Evolutionary conservation across 2,113 vertebrate genomes (phyloP).

Genomic region (Fukomys damarensis): DNA sequence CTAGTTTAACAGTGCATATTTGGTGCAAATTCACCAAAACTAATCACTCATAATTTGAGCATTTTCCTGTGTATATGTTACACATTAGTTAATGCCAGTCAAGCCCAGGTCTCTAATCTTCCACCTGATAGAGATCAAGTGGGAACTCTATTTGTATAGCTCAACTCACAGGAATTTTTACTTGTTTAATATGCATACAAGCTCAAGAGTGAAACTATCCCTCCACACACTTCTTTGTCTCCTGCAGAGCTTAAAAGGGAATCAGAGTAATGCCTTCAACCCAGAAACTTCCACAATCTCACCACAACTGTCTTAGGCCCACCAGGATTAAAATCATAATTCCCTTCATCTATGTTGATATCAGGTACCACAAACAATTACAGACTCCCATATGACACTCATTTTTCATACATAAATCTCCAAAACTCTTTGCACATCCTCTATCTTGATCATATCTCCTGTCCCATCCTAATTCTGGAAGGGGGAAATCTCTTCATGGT

Average conservation of each 20-base stretch:
- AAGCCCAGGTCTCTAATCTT: not conserved
- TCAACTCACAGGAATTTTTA: not conserved
- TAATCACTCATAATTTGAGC: not conserved
- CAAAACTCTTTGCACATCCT: not conserved
- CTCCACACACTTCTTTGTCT: not conserved
- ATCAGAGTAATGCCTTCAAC: not conserved
- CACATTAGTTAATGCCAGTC: not conserved
- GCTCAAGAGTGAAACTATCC: not conserved
- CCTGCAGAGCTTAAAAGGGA: not conserved
- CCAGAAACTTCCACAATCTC: not conserved
- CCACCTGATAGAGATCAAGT: not conserved
- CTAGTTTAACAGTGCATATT: not conserved
- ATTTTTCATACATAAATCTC: not conserved
- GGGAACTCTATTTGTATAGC: not conserved
- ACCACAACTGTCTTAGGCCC: not conserved
- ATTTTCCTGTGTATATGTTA: not conserved
- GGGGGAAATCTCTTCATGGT: not conserved
- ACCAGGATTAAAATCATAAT: not conserved
- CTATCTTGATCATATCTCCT: not conserved
- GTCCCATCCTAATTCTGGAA: not conserved
- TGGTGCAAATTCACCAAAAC: not conserved
- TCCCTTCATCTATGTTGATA: not conserved
- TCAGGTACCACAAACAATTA: conserved; percentile 3
- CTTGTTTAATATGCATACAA: not conserved
- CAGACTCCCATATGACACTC: not conserved